phyloP scores from a whole-genome alignment of 2,113 vertebrate genomes.

The Dasypus novemcinctus region DNA sequence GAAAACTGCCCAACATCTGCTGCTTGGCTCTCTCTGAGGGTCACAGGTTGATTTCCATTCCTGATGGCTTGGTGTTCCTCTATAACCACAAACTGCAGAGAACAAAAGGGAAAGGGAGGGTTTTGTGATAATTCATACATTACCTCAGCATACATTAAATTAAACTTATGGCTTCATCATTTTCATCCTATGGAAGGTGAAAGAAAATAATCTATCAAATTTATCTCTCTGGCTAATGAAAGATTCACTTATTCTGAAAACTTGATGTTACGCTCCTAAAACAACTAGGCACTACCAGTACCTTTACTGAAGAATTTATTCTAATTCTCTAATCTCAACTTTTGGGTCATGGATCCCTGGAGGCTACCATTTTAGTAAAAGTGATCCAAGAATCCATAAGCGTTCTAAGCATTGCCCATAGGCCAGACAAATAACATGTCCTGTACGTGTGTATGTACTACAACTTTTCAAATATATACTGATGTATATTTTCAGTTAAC shows the following conservation, averaged over 20 bases:
- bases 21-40: slow-evolving; percentile 71
- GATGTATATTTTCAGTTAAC: neutral
- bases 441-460: neutral
- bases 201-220: neutral
- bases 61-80: slow-evolving; percentile 74
- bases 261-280: neutral
- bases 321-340: slow-evolving; percentile 4
- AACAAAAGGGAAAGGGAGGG: neutral
- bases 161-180: neutral
- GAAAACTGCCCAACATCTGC: slow-evolving; percentile 78
- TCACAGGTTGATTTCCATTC: slow-evolving; percentile 60
- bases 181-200: neutral
- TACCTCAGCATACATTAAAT: neutral
- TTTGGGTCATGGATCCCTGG: neutral
- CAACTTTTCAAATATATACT: neutral
- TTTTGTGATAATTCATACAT: neutral
- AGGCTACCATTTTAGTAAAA: neutral
- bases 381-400: neutral
- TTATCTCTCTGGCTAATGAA: neutral
- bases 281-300: neutral
- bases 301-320: neutral
- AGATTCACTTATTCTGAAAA: neutral
- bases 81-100: slow-evolving; percentile 84
- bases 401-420: neutral
- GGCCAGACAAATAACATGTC: neutral